Evolutionary conservation across 2,888 invertebrate species (phyloP).

Genomic region (Chrysopilus asiliformis): DNA sequence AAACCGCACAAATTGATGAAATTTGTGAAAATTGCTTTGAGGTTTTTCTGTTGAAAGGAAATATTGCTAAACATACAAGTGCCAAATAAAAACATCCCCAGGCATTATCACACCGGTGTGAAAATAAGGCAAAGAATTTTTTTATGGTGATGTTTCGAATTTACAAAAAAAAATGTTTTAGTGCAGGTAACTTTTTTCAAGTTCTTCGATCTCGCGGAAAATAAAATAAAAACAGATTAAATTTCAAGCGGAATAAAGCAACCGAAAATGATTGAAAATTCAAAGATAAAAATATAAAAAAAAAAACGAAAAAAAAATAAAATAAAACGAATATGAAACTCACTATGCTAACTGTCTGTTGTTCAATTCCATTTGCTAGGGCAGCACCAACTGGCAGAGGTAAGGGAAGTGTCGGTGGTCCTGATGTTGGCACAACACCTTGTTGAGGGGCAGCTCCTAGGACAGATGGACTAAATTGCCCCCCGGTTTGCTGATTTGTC

Average conservation of each 20-base stretch:
- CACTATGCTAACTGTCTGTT: slow-evolving; percentile 34
- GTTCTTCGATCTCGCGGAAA: too few species aligned
- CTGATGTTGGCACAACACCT: slow-evolving; percentile 13
- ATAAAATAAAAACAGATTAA: too few species aligned
- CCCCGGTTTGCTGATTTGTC: slow-evolving; percentile 14
- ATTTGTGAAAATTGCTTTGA: too few species aligned
- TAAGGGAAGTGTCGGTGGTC: slow-evolving; percentile 12
- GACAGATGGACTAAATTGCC: slow-evolving; percentile 15
- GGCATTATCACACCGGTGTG: too few species aligned
- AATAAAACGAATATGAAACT: slow-evolving; percentile 19
- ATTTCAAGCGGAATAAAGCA: neutral
- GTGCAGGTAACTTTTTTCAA: too few species aligned
- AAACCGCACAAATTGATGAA: too few species aligned
- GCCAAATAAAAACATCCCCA: too few species aligned
- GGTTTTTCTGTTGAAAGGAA: too few species aligned
- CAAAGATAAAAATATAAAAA: neutral
- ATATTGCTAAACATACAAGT: too few species aligned
- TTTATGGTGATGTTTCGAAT: too few species aligned
- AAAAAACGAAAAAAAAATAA: neutral
- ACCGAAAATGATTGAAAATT: neutral
- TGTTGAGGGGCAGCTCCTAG: slow-evolving; percentile 10
- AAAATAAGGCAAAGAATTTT: too few species aligned
- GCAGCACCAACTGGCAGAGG: slow-evolving; percentile 16
- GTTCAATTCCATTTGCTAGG: slow-evolving; percentile 24
- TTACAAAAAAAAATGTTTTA: too few species aligned